Evolutionary conservation across 1,140 invertebrate species (phyloP), one percentile per base, ranked within the genome.

Genomic region (Copidosoma floridanum): DNA sequence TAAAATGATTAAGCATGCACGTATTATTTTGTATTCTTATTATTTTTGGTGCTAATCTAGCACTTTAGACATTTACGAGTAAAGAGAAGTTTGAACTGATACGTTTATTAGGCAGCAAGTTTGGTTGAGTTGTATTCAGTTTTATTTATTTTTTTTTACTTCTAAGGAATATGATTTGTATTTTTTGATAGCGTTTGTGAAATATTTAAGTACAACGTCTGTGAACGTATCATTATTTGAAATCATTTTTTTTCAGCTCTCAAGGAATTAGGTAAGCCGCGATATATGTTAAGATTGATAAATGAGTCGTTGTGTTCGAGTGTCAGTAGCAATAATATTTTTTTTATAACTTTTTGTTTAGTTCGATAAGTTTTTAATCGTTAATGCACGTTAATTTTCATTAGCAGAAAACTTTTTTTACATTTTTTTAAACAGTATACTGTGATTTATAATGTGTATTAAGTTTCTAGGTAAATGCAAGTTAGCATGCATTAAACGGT

Each of bases 211-310:
- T 35, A 48, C 40, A 55, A 40, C 12, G 35, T 56, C 12, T 32
- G 51, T 35, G 44, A 61, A 55, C n/a, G 37, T 54, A 38, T 57
- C 24, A 48, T 57, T 27, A 57, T 51, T 41, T 20, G 21, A 56
- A 52, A 56, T 57, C 43, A 72, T 78, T 71, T 80, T 67, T 74
- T 80, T 79, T 72, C 77, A 80, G 78, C 76, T 71, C 71, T 76
- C 78, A 74, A 78, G 77, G 78, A 80, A 68, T 74, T 78, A 79
- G 77, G 78, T 80, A 80, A 80, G 78, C 73, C 68, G 72, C 63
- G 71, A 70, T 55, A 53, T 12, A 44, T 67, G 65, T 68, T 71
- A 18, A 56, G 69, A 75, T 68, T 74, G 67, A 70, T 69, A 70
- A 77, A 71, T 77, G 72, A 65, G 70, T 69, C 62, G 62, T 71